These are phyloP conservation scores for Machimus atricapillus DNA, from an alignment of 2,888 invertebrate species.

Conservation along the genomic window DNA sequence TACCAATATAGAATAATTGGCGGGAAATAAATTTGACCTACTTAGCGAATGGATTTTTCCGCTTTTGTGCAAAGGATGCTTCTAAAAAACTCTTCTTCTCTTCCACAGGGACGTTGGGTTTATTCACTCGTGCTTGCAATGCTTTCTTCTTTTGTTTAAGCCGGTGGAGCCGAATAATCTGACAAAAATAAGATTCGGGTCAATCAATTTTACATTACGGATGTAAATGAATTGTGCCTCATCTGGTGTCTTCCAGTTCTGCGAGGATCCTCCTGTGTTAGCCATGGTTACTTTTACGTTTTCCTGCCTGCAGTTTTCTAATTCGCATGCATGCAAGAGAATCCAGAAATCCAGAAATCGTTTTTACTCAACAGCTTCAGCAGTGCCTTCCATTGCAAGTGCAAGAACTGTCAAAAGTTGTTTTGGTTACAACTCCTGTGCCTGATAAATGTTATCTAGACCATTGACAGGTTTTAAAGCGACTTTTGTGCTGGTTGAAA, in stretches of 20 bases:
- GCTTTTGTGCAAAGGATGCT: conserved; percentile 67
- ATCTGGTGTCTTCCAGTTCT: conserved; percentile 59
- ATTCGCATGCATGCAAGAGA: neutral
- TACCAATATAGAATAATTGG: neutral
- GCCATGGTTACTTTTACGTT: neutral
- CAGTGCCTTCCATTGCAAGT: neutral
- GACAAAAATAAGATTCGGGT: conserved; percentile 21
- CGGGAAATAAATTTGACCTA: conserved; percentile 53
- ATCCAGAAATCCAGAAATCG: neutral
- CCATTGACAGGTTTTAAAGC: neutral
- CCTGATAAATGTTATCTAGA: neutral
- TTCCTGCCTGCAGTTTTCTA: neutral
- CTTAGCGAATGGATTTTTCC: conserved; percentile 81
- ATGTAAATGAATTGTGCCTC: conserved; percentile 51
- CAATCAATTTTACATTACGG: neutral
- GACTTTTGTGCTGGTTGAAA: neutral
- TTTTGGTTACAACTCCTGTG: neutral
- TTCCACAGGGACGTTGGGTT: conserved; percentile 52
- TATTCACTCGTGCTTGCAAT: conserved; percentile 73
- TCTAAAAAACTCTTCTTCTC: conserved; percentile 55
- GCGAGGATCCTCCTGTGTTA: conserved; percentile 29
- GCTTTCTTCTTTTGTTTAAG: conserved; percentile 80
- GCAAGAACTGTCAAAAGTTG: neutral
- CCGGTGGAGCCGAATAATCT: conserved; percentile 70
- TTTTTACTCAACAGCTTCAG: no score